Base-by-base conservation (phyloP, 2,113 vertebrate species). In the Oreocharis arfaki region DNA sequence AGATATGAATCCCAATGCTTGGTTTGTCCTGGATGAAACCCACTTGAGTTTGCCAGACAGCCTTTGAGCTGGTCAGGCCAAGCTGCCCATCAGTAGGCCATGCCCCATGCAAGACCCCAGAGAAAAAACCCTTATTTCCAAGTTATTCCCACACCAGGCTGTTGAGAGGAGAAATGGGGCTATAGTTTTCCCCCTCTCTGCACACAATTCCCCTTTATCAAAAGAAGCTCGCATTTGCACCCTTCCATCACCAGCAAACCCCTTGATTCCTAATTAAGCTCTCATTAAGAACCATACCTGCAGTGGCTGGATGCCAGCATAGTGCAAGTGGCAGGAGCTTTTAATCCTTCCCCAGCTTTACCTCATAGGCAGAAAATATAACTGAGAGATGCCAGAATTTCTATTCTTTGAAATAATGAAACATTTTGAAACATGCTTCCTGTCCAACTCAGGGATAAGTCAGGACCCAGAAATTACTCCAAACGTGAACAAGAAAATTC, bases 41-140 rank as follows among this genome's bases (percentile, higher is more conserved):
- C 41, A 21, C 16, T 28, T 6, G 1, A 39, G 10, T 59, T 46
- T 71, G 39, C 42, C 71, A 53, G 16, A 18, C 9, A 17, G 32
- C 21, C 52, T 83, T 17, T 42, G 44, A 46, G 44, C 22, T 64
- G 39, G 42, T 41, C 65, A 41, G 33, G 26, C 28, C 35, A 47
- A 61, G 74, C 30, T 82, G 44, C 53, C 26, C 4, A 2, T 30
- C 20, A 52, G 6, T 2, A 2, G 37, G 24, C 24, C 1, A 0
- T 9, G 30, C 11, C 46, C 41, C 35, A 37, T 20, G 16, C 20
- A 76, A 33, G 17, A 32, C 15, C 10, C 6, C 32, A 35, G 27
- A n/a, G 22, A 1, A n/a, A 63, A 64, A 7, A 0, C 0, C 16
- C 3, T 6, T 19, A 6, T 92, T 87, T 87, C 68, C 3, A 2